phyloP scores from a whole-genome alignment of 2,888 invertebrate species.

The Cynaeus angustus region DNA sequence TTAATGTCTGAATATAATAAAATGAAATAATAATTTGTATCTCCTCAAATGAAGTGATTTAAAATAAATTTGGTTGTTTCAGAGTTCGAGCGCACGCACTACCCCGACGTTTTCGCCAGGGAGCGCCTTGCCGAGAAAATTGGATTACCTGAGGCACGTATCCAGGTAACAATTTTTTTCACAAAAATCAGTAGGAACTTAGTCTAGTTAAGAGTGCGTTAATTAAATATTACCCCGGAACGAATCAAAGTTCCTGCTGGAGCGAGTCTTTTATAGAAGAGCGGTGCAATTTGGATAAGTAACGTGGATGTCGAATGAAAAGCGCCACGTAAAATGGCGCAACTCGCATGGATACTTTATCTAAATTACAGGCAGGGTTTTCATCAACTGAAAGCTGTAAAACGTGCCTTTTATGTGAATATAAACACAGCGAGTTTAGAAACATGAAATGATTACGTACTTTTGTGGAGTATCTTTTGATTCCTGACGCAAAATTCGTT shows the following conservation, averaged over 20 bases:
- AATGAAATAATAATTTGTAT: no score
- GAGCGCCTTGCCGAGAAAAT: constrained; percentile 97
- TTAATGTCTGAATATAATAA: no score
- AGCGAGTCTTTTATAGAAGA: constrained; percentile 41
- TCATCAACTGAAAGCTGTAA: constrained; percentile 64
- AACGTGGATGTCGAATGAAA: constrained; percentile 62
- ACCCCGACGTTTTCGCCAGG: constrained; percentile 97
- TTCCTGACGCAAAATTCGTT: constrained; percentile 52
- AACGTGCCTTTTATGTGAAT: constrained; percentile 57
- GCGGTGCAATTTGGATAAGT: constrained; percentile 67
- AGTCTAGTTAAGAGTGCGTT: constrained; percentile 41
- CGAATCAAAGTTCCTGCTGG: constrained; percentile 36
- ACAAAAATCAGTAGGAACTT: constrained; percentile 48
- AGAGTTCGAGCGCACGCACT: constrained; percentile 98
- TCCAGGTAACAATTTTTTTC: constrained; percentile 89
- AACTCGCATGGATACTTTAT: constrained; percentile 62
- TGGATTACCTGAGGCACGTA: constrained; percentile 98
- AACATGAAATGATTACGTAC: constrained; percentile 61
- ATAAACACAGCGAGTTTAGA: constrained; percentile 60
- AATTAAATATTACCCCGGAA: constrained; percentile 31
- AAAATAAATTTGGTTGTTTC: constrained; percentile 64
- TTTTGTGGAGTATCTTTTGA: constrained; percentile 60
- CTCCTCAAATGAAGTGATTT: no score
- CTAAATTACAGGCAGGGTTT: constrained; percentile 65
- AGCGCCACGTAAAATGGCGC: constrained; percentile 57